phyloP scores from a whole-genome alignment of 2,797 vertebrate genomes.

The Tokudaia tokunoshimensis region DNA sequence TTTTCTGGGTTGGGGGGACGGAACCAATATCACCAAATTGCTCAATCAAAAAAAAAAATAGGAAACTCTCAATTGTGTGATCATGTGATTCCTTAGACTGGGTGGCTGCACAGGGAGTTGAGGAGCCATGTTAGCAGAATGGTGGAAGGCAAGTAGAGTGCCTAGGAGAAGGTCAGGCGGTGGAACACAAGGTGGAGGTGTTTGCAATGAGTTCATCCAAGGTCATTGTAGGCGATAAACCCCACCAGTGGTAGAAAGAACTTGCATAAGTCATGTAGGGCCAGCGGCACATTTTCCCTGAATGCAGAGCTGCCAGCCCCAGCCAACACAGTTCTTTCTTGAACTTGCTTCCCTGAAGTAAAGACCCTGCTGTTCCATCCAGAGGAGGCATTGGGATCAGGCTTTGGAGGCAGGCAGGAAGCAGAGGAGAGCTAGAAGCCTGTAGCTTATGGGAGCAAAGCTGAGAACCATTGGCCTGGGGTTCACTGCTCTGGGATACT shows the following conservation, averaged over 20 bases:
- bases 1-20: not conserved
- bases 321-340: not conserved
- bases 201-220: not conserved
- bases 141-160: not conserved
- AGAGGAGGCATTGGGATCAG: not conserved
- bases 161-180: not conserved
- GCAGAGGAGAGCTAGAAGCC: not conserved
- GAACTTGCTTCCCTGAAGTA: not conserved
- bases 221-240: not conserved
- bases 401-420: not conserved
- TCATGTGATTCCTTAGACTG: not conserved
- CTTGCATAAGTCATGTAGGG: not conserved
- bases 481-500: not conserved
- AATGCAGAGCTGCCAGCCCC: not conserved
- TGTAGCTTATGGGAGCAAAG: not conserved
- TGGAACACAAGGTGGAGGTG: no score
- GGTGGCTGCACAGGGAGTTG: accelerated
- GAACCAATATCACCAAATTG: not conserved
- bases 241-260: not conserved
- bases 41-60: not conserved
- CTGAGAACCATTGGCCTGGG: no score
- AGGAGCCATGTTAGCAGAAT: no score
- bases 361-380: not conserved
- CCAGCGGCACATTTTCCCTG: not conserved
- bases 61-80: not conserved